A percentile compares a stretch with the other conserved stretches of the same genome.
These are phyloP conservation scores for Echinometra lucunter DNA, from an alignment of 53 echinoderm and acorn worm genomes.

Conservation along the genomic window DNA sequence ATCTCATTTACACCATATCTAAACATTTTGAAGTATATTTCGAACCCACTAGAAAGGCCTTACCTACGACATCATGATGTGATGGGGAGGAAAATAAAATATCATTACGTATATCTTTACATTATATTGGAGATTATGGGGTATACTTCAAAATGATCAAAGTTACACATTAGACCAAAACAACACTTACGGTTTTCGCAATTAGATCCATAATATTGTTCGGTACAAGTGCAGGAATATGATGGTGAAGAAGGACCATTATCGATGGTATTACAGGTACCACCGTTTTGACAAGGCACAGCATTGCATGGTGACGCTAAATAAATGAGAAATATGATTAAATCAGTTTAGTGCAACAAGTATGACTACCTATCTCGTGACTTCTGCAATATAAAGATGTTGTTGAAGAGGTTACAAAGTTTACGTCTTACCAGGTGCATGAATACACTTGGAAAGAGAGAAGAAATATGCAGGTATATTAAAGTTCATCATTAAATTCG, in stretches of 20 bases:
- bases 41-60: too few relatives aligned
- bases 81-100: too few relatives aligned
- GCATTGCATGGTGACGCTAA: neutral
- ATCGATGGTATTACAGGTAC: slow-evolving; percentile 54
- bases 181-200: slow-evolving; percentile 31
- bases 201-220: neutral
- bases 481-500: neutral
- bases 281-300: slow-evolving; percentile 70
- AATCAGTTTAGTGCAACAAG: neutral
- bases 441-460: neutral
- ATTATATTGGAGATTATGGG: too few relatives aligned
- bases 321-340: too few relatives aligned
- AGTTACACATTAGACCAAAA: neutral
- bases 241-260: neutral
- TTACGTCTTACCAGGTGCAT: too few relatives aligned
- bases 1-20: too few relatives aligned
- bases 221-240: slow-evolving; percentile 50
- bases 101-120: too few relatives aligned
- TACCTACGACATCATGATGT: too few relatives aligned
- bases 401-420: neutral
- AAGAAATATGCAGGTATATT: neutral
- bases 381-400: neutral
- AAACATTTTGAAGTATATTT: too few relatives aligned
- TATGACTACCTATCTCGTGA: neutral
- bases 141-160: neutral